Evolutionary conservation across 2,113 vertebrate species (phyloP), one percentile per base, ranked within the genome.

Genomic region (Scomber scombrus): DNA sequence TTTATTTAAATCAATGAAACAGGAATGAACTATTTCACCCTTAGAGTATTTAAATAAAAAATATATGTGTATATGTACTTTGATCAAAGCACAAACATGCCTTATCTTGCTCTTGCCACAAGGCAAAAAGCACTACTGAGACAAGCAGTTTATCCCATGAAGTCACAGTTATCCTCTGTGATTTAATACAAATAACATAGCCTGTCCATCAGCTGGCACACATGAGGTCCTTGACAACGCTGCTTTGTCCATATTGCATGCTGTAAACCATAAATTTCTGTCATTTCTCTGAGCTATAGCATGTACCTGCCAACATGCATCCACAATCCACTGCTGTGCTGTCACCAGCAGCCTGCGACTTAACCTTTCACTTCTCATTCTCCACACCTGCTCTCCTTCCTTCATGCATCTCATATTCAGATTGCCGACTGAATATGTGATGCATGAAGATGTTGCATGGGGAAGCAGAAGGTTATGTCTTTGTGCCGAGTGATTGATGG

Each of bases 331-430:
- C 34, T 65, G 23, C 62, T 52, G 40, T 18, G 69, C 75, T 64
- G 77, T 81, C 82, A 67, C 76, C 10, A 29, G 54, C 43, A 73
- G 74, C 70, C 74, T 50, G 65, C 11, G n/a, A 64, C 75, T 69
- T 84, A 50, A 88, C 86, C 90, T 87, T 89, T 90, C 74, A 57
- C 64, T 85, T 80, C 61, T 71, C 76, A 47, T 76, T 80, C 62
- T 76, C 66, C 67, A 52, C 47, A 55, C 52, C 65, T 16, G 14
- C 68, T 81, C 51, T 12, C 66, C 74, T 26, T 68, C 51, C 52
- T 46, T n/a, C 45, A 68, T 63, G 34, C 26, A 71, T 85, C 49
- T 54, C 51, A 75, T 71, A 65, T 85, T 78, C 75, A 87, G 64
- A 89, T 77, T 71, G 52, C 66, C 31, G 58, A 55, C 56, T 75